These are phyloP conservation scores for Zele albiditarsus DNA, from an alignment of 2,888 invertebrate species.

Conservation along the genomic window DNA sequence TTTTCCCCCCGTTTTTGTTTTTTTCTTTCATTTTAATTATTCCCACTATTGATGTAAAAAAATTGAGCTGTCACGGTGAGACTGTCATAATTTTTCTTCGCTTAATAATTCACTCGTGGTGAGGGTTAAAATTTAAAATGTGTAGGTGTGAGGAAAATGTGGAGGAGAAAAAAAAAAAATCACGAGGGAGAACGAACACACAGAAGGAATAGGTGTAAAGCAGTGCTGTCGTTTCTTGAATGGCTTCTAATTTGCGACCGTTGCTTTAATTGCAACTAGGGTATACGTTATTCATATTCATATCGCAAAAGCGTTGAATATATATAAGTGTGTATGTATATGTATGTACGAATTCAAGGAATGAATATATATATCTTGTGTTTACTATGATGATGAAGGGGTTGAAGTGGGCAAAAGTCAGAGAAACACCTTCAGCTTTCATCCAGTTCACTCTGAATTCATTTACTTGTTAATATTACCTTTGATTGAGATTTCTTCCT, in stretches of 20 bases:
- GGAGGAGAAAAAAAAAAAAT: constrained; percentile 49
- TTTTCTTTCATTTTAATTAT: not conserved
- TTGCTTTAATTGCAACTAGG: constrained; percentile 53
- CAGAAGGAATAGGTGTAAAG: constrained; percentile 1
- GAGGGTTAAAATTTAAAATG: not conserved
- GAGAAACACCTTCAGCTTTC: too few relatives aligned
- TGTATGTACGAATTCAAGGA: not conserved
- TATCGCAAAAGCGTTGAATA: not conserved
- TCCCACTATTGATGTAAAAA: not conserved
- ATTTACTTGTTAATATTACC: not conserved
- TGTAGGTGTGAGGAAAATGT: not conserved
- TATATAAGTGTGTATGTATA: constrained; percentile 19
- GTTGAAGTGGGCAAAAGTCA: too few relatives aligned
- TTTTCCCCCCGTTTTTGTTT: not conserved
- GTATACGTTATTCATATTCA: constrained; percentile 40
- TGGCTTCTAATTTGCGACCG: constrained; percentile 60
- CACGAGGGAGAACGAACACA: constrained; percentile 22
- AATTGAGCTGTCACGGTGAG: constrained; percentile 14
- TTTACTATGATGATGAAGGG: not conserved
- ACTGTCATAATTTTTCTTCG: constrained; percentile 15
- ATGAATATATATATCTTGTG: not conserved
- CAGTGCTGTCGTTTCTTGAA: constrained; percentile 48
- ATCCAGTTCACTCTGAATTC: not conserved
- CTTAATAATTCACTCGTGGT: constrained; percentile 25
- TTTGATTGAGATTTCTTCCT: not conserved